Evolutionary conservation across 2,113 vertebrate genomes (phyloP).

Genomic region (Indicator indicator): DNA sequence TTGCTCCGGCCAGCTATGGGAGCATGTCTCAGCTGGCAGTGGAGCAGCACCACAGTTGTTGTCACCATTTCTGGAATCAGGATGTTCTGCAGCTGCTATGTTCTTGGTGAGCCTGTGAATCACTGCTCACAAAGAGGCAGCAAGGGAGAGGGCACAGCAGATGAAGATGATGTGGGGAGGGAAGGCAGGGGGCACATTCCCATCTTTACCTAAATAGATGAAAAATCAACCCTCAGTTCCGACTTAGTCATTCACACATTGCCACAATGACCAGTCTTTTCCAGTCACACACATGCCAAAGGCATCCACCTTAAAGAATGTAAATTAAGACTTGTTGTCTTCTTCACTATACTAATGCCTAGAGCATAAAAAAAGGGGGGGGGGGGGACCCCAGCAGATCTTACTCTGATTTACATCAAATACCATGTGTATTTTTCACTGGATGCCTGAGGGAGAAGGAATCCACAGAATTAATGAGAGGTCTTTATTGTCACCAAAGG

Average conservation of each 20-base stretch:
- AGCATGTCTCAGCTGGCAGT: background rate
- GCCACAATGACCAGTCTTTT: background rate
- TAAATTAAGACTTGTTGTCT: background rate
- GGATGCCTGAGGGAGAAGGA: background rate
- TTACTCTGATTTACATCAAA: conserved; percentile 10
- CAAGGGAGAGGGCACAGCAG: background rate
- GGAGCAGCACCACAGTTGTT: background rate
- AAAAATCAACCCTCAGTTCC: background rate
- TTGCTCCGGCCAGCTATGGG: background rate
- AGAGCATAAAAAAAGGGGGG: background rate
- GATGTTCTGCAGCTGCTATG: background rate
- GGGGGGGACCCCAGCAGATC: background rate
- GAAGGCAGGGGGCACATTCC: background rate
- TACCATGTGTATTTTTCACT: background rate
- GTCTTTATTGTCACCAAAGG: background rate
- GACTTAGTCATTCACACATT: background rate
- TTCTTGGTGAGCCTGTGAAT: background rate
- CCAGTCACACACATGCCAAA: background rate
- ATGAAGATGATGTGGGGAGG: background rate
- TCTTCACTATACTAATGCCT: background rate
- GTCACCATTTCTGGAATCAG: background rate
- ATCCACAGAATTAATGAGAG: background rate
- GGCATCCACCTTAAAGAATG: background rate
- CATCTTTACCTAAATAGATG: background rate
- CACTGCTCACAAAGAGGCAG: background rate